phyloP scores from a whole-genome alignment of 1,140 invertebrate species.

The Zaprionus kolodkinae region DNA sequence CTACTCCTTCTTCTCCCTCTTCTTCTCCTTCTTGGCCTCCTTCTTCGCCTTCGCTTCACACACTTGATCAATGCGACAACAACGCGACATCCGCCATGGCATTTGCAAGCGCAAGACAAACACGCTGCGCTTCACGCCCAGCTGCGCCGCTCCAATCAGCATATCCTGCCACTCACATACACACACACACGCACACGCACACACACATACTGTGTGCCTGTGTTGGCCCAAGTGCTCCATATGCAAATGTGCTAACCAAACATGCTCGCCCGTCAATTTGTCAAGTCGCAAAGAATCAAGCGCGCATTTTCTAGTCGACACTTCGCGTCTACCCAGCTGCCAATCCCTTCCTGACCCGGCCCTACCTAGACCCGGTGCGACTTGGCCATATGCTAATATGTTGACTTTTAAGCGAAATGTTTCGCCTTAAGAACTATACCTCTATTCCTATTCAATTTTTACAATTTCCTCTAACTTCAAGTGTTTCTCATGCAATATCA shows the following conservation, averaged over 20 bases:
- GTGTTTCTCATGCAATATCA: too few relatives aligned
- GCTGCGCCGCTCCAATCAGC: constrained; percentile 33
- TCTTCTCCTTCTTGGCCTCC: not conserved
- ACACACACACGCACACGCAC: not conserved
- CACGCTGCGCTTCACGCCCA: constrained; percentile 53
- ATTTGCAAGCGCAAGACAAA: constrained; percentile 64
- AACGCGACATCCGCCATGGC: constrained; percentile 47
- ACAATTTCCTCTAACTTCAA: too few relatives aligned
- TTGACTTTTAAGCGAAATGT: not conserved
- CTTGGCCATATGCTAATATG: not conserved
- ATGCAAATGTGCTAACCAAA: constrained; percentile 43
- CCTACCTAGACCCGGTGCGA: not conserved
- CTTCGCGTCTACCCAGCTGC: not conserved
- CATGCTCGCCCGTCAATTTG: constrained; percentile 37
- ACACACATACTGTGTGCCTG: not conserved
- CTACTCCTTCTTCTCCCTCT: not conserved
- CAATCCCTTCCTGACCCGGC: fast-evolving
- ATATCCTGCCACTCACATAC: constrained; percentile 3
- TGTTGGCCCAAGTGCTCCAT: constrained; percentile 35
- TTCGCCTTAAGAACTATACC: not conserved
- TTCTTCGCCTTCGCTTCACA: not conserved
- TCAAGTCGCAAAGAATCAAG: constrained; percentile 24
- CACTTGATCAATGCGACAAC: constrained; percentile 67
- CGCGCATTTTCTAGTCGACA: constrained; percentile 7
- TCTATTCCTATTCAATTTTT: too few relatives aligned